Evolutionary conservation across 2,888 invertebrate species (phyloP).

Genomic region (Frankliniella fusca): DNA sequence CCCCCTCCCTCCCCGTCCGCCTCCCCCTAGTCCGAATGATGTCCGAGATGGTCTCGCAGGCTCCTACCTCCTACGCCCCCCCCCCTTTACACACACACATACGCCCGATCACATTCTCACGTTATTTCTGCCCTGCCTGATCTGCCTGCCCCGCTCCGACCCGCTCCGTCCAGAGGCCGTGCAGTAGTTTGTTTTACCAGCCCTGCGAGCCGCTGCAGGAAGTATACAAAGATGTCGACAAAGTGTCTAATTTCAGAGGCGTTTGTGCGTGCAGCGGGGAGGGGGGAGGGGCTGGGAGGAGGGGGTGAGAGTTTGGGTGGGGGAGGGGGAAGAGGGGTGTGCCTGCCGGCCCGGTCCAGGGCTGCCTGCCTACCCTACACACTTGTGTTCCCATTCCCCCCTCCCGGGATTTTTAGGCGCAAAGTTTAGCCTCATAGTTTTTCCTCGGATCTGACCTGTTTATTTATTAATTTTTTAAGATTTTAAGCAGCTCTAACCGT

Average conservation of each 20-base stretch:
- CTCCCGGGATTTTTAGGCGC: no score
- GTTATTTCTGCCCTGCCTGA: not conserved
- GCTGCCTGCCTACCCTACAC: constrained; percentile 12
- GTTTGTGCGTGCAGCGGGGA: not conserved
- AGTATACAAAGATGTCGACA: constrained; percentile 26
- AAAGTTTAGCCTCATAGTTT: no score
- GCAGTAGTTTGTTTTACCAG: constrained; percentile 17
- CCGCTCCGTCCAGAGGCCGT: not conserved
- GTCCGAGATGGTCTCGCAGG: no score
- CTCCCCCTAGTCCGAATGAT: no score
- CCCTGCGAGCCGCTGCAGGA: not conserved
- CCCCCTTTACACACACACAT: no score
- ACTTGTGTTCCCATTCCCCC: no score
- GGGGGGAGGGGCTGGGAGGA: not conserved
- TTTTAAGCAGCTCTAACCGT: no score
- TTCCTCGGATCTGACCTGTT: no score
- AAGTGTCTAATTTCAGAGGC: constrained; percentile 16
- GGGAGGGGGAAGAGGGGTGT: not conserved
- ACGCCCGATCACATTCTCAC: constrained; percentile 10
- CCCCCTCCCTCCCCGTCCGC: no score
- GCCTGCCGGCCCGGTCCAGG: not conserved
- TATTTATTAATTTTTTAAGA: no score
- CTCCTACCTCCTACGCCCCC: no score
- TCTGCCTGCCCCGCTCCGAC: not conserved
- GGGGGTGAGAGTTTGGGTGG: not conserved